Percentiles rank a stretch among this genome's conserved stretches.
Conservation (phyloP, 2,797 vertebrate genomes). For the Eupleurogrammus muticus region DNA sequence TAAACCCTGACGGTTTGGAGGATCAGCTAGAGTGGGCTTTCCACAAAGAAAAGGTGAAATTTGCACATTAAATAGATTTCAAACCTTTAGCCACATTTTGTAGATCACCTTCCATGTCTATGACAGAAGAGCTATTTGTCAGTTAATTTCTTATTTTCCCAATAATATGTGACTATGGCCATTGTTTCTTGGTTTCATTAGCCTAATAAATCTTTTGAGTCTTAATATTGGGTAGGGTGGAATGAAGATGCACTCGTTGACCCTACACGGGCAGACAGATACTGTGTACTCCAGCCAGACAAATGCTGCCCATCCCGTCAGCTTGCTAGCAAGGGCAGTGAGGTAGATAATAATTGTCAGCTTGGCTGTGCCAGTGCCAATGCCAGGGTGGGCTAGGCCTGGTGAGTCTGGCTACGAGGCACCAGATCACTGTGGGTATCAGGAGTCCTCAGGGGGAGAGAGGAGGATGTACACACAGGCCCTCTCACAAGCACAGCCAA, state of each 20-base stretch:
- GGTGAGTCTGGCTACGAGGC: conserved; percentile 60
- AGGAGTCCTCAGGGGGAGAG: conserved; percentile 29
- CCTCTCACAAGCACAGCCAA: conserved; percentile 7
- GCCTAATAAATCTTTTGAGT: neutral
- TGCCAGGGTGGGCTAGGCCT: conserved; percentile 64
- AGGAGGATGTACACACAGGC: conserved; percentile 14
- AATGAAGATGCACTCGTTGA: conserved; percentile 52
- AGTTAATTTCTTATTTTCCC: neutral
- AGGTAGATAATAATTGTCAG: conserved; percentile 80
- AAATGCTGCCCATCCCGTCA: conserved; percentile 74
- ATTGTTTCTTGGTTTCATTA: neutral
- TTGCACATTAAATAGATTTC: conserved; percentile 30
- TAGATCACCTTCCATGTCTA: conserved; percentile 10
- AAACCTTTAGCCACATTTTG: conserved; percentile 21
- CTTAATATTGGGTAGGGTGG: neutral
- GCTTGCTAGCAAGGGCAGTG: conserved; percentile 78
- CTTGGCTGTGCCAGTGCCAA: conserved; percentile 65
- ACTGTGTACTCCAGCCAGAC: conserved; percentile 59
- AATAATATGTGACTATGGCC: neutral
- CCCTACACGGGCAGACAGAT: conserved; percentile 49
- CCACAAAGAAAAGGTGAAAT: conserved; percentile 44
- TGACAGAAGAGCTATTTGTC: conserved; percentile 6
- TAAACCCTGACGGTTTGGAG: conserved; percentile 36
- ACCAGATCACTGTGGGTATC: conserved; percentile 48
- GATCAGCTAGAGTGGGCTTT: conserved; percentile 57